Percentiles rank a stretch among this genome's conserved stretches.
Conservation (phyloP, 2,113 vertebrate genomes). For the Chamaetylas fuelleborni region DNA sequence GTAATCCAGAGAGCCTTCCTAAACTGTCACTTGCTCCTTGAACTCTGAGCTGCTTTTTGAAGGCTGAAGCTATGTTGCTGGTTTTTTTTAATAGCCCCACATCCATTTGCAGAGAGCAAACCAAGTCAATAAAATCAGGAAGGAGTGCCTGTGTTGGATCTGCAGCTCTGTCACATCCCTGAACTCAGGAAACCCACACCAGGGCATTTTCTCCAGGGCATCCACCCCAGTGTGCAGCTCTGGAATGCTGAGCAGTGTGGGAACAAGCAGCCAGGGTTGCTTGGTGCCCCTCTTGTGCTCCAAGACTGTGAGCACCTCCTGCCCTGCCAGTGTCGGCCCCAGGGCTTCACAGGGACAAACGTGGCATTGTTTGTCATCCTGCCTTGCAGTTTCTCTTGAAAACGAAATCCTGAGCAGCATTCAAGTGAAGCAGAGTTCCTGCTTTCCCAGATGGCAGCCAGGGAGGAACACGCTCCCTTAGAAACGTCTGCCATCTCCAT, state of each 20-base stretch:
- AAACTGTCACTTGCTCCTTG: not conserved
- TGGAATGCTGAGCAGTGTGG: not conserved
- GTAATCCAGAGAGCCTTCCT: not conserved
- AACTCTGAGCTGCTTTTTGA: not conserved
- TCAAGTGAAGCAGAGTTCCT: not conserved
- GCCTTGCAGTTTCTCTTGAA: not conserved
- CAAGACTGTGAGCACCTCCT: not conserved
- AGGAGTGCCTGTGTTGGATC: not conserved
- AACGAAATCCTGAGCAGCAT: not conserved
- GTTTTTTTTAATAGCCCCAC: not conserved
- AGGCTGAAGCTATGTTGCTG: not conserved
- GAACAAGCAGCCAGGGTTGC: not conserved
- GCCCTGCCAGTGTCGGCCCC: not conserved
- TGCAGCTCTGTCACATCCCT: not conserved
- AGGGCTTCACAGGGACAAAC: not conserved
- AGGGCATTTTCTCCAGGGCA: not conserved
- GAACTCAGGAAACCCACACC: not conserved
- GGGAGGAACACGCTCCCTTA: not conserved
- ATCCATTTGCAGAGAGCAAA: not conserved
- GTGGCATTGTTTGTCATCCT: not conserved
- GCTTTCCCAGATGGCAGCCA: not conserved
- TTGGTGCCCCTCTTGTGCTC: not conserved
- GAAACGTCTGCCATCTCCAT: not conserved
- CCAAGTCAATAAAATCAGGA: not conserved
- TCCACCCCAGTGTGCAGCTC: not conserved